These are phyloP conservation scores for Decapterus maruadsi DNA, from an alignment of 2,797 vertebrate species.

Conservation along the genomic window DNA sequence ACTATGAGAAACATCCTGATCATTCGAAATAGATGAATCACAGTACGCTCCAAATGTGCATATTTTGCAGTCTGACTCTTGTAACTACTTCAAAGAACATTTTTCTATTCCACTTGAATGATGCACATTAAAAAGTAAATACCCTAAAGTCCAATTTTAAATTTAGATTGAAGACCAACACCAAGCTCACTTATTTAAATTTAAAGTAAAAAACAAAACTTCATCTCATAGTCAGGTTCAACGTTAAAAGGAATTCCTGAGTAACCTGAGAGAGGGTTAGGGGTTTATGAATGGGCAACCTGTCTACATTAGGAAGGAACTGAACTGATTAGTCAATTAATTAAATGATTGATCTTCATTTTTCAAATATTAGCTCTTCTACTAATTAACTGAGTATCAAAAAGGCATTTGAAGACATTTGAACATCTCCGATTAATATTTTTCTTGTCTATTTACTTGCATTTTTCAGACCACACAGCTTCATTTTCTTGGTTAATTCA, in stretches of 20 bases:
- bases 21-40: conserved; percentile 3
- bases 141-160: conserved; percentile 37
- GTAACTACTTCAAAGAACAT: conserved; percentile 23
- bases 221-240: conserved; percentile 17
- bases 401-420: too few relatives aligned
- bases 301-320: background rate
- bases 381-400: background rate
- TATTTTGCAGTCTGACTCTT: background rate
- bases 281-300: background rate
- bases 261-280: background rate
- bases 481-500: background rate
- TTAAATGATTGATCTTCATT: background rate
- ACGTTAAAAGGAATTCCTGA: conserved; percentile 47
- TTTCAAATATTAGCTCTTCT: background rate
- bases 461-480: background rate
- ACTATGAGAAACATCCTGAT: background rate
- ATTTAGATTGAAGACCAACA: conserved; percentile 32
- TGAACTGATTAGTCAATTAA: background rate
- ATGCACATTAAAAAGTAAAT: conserved; percentile 18
- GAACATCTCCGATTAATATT: background rate
- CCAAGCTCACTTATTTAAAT: conserved; percentile 17
- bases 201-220: conserved; percentile 3
- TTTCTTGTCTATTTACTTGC: too few relatives aligned
- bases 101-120: conserved; percentile 25
- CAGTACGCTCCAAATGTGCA: conserved; percentile 1